A percentile compares a stretch with the other conserved stretches of the same genome.
Conservation (phyloP, 2,888 invertebrate genomes). For the Odontothrips loti region DNA sequence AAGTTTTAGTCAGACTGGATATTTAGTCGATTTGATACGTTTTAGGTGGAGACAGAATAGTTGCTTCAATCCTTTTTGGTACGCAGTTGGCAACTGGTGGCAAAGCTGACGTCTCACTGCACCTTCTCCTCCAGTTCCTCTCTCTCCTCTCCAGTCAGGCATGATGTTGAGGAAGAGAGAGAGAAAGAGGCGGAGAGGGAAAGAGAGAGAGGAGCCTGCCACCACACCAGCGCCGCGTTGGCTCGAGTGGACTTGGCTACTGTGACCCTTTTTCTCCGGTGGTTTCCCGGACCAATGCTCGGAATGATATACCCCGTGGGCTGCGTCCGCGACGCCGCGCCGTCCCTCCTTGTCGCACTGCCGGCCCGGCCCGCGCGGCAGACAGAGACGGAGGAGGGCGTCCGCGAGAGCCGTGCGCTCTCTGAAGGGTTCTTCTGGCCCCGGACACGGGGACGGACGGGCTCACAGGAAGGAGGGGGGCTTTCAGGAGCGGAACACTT, state of each 20-base stretch:
- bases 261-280: conserved; percentile 24
- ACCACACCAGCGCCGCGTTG: too few species aligned
- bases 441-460: neutral
- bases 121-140: neutral
- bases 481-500: neutral
- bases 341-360: neutral
- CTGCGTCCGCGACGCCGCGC: neutral
- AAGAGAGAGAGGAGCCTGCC: neutral
- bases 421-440: conserved; percentile 1
- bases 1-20: too few species aligned
- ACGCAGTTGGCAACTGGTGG: neutral
- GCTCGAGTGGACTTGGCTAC: conserved; percentile 8
- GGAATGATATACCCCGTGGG: conserved; percentile 7
- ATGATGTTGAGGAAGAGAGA: neutral
- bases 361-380: neutral
- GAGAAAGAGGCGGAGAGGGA: neutral
- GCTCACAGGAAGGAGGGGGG: neutral
- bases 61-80: neutral
- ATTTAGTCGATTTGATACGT: too few species aligned
- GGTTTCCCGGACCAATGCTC: conserved; percentile 25
- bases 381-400: neutral
- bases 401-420: neutral
- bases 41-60: too few species aligned
- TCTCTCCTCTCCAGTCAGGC: neutral
- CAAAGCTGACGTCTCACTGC: neutral